These are phyloP conservation scores for Melinaea marsaeus DNA, from an alignment of 2,888 invertebrate genomes.

Conservation along the genomic window DNA sequence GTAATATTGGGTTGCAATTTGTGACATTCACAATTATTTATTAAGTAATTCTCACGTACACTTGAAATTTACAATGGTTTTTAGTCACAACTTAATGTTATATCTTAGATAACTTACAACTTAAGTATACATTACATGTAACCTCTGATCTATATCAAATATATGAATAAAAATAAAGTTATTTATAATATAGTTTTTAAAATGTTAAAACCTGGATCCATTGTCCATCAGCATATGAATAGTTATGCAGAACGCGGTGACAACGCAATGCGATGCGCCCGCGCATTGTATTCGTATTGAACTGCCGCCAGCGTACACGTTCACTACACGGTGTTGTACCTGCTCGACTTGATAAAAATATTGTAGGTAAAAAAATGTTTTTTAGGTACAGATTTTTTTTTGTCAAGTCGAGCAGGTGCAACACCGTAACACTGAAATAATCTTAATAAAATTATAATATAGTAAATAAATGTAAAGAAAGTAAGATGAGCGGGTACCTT, in stretches of 20 bases:
- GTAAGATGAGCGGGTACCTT: slow-evolving; percentile 14
- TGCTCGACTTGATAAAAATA: slow-evolving; percentile 13
- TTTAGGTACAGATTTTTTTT: too few species aligned
- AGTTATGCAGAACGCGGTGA: slow-evolving; percentile 64
- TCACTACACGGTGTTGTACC: slow-evolving; percentile 20
- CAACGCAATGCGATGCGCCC: slow-evolving; percentile 60
- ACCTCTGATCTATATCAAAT: background rate
- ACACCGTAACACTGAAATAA: background rate
- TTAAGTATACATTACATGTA: too few species aligned
- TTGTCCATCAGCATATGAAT: slow-evolving; percentile 66
- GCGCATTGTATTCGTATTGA: slow-evolving; percentile 65
- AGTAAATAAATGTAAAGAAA: background rate
- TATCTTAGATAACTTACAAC: too few species aligned
- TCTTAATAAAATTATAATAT: background rate
- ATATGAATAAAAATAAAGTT: background rate
- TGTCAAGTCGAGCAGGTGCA: too few species aligned
- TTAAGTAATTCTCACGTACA: slow-evolving; percentile 4
- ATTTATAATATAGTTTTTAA: slow-evolving; percentile 24
- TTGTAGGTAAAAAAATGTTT: too few species aligned
- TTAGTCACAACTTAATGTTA: too few species aligned
- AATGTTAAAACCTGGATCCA: slow-evolving; percentile 40
- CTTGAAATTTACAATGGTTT: background rate
- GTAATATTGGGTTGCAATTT: slow-evolving; percentile 1
- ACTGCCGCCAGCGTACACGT: slow-evolving; percentile 43
- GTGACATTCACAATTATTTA: background rate